Evolutionary conservation across 1,140 invertebrate species (phyloP).

Genomic region (Drosophila carrolli): DNA sequence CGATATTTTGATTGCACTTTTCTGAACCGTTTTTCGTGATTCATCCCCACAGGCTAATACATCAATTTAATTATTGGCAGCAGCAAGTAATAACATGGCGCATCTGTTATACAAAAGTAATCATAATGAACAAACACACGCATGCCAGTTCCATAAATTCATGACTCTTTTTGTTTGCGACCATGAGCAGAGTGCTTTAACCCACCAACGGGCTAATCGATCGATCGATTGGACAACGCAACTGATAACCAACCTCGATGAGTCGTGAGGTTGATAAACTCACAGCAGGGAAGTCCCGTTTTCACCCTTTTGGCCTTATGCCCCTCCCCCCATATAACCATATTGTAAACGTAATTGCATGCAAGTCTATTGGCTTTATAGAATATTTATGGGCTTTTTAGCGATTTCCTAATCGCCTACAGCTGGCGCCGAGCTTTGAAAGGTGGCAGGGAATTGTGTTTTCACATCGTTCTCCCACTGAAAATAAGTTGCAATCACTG

Average conservation of each 20-base stretch:
- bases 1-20: slow-evolving; percentile 4
- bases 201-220: slow-evolving; percentile 72
- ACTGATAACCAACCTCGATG: slow-evolving; percentile 59
- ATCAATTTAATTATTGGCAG: slow-evolving; percentile 72
- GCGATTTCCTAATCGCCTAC: slow-evolving; percentile 49
- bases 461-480: slow-evolving; percentile 6
- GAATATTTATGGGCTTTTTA: slow-evolving; percentile 71
- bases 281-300: slow-evolving; percentile 7
- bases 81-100: slow-evolving; percentile 27
- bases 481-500: slow-evolving; percentile 46
- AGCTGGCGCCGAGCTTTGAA: slow-evolving; percentile 16
- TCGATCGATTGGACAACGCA: slow-evolving; percentile 65
- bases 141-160: slow-evolving; percentile 14
- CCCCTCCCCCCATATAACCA: slow-evolving; percentile 4
- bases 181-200: slow-evolving; percentile 55
- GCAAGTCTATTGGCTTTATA: slow-evolving; percentile 70
- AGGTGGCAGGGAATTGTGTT: slow-evolving; percentile 2
- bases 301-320: slow-evolving; percentile 7
- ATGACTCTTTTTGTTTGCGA: slow-evolving; percentile 36
- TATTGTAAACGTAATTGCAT: slow-evolving; percentile 72
- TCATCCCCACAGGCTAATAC: slow-evolving; percentile 58
- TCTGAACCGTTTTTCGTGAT: neutral
- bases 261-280: slow-evolving; percentile 73
- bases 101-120: slow-evolving; percentile 42
- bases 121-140: slow-evolving; percentile 43